A percentile compares a stretch with the other conserved stretches of the same genome.
phyloP scores from a whole-genome alignment of 30 jellyfish, hydroid and myxozoan genomes.

The Mastigias papua region DNA sequence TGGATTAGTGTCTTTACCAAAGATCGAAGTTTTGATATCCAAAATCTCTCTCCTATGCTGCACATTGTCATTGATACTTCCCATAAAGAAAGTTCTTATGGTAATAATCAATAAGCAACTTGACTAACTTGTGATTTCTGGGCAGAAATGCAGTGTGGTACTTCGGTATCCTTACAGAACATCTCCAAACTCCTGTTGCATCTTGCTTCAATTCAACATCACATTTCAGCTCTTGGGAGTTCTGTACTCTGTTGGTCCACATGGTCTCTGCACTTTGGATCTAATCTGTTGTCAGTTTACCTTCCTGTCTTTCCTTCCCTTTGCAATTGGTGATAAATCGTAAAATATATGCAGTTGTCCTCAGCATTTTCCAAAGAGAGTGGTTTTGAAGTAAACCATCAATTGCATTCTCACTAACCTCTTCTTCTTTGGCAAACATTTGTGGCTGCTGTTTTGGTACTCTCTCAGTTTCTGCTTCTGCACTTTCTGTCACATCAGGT shows the following conservation, averaged over 20 bases:
- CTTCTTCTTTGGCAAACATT: too few relatives aligned
- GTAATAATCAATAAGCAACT: constrained; percentile 42
- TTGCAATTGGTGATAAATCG: constrained; percentile 51
- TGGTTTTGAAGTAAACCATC: neutral
- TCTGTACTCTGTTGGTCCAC: constrained; percentile 68
- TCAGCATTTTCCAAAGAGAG: neutral
- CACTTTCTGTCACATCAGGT: too few relatives aligned
- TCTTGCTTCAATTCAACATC: constrained; percentile 43
- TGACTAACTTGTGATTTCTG: constrained; percentile 52
- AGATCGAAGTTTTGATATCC: constrained; percentile 54
- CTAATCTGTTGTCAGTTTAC: constrained; percentile 54
- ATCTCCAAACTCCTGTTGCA: constrained; percentile 61
- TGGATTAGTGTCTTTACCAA: constrained; percentile 24
- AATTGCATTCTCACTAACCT: neutral
- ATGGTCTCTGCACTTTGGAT: constrained; percentile 34
- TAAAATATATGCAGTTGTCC: constrained; percentile 53
- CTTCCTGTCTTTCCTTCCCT: constrained; percentile 46
- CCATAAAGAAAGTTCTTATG: constrained; percentile 64
- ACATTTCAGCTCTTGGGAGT: constrained; percentile 40
- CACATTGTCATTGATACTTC: constrained; percentile 73
- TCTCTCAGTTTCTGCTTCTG: too few relatives aligned
- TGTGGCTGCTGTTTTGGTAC: too few relatives aligned
- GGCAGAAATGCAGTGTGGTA: constrained; percentile 69
- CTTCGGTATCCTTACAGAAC: constrained; percentile 71
- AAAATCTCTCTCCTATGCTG: constrained; percentile 35